Percentiles rank a stretch among this genome's conserved stretches.
Evolutionary conservation across 2,113 vertebrate species (phyloP).

Genomic region (Ginglymostoma cirratum): DNA sequence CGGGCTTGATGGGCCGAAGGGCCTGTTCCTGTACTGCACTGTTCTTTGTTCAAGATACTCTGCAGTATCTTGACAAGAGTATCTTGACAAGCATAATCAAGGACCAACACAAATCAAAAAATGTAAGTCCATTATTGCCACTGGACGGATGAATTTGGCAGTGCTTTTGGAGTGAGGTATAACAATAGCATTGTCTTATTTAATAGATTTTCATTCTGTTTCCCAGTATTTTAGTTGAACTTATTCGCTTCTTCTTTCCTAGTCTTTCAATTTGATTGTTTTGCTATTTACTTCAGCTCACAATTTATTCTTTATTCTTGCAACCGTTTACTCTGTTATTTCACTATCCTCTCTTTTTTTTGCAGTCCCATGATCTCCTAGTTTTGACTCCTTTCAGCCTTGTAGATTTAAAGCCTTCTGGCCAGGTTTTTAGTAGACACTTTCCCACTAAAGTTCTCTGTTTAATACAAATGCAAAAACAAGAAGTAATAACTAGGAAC

Average conservation of each 20-base stretch:
- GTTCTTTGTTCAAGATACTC: no score
- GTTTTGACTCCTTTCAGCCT: not conserved
- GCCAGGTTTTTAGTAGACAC: not conserved
- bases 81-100: no score
- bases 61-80: no score
- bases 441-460: not conserved
- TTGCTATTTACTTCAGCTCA: not conserved
- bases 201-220: not conserved
- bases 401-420: not conserved
- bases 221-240: not conserved
- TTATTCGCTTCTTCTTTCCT: not conserved
- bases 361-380: not conserved
- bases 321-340: not conserved
- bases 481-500: not conserved
- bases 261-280: not conserved
- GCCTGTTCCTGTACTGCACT: no score
- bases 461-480: not conserved
- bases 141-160: not conserved
- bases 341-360: not conserved
- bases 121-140: no score
- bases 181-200: not conserved
- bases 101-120: no score
- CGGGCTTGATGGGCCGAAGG: no score
- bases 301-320: not conserved
- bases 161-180: not conserved